A percentile compares a stretch with the other conserved stretches of the same genome.
Evolutionary conservation across 2,797 vertebrate species (phyloP).

Genomic region (Sebastes taczanowskii): DNA sequence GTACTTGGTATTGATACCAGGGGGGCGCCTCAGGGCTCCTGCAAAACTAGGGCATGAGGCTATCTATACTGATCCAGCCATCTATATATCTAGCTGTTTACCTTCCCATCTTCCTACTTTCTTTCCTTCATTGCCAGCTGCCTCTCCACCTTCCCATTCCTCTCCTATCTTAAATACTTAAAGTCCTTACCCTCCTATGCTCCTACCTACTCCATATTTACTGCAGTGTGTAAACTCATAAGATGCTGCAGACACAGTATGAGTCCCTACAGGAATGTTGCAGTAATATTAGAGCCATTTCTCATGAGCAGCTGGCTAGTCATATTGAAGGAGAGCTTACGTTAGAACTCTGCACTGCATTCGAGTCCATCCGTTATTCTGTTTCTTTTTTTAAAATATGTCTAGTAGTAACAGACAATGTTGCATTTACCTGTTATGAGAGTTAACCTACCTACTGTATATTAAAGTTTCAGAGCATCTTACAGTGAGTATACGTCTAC

Average conservation of each 20-base stretch:
- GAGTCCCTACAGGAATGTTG: slow-evolving; percentile 16
- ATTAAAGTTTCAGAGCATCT: too few species aligned
- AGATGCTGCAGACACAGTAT: neutral
- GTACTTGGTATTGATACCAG: slow-evolving; percentile 10
- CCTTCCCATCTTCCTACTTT: neutral
- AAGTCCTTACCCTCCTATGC: neutral
- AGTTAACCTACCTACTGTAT: neutral
- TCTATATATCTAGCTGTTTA: neutral
- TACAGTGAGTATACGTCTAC: neutral
- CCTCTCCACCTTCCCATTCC: neutral
- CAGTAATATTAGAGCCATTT: slow-evolving; percentile 1
- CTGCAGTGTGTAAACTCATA: slow-evolving; percentile 12
- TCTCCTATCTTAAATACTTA: neutral
- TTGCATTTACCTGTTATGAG: neutral
- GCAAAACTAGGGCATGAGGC: neutral
- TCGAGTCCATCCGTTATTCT: neutral
- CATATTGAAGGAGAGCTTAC: neutral
- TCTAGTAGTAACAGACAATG: neutral
- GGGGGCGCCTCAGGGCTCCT: slow-evolving; percentile 4
- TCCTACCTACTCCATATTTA: neutral
- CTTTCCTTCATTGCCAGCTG: neutral
- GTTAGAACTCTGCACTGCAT: neutral
- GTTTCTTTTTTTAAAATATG: neutral
- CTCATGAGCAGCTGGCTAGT: neutral
- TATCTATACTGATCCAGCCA: neutral